Evolutionary conservation across 1,140 invertebrate species (phyloP), one percentile per base, ranked within the genome.

Genomic region (Parapsyche elsis): DNA sequence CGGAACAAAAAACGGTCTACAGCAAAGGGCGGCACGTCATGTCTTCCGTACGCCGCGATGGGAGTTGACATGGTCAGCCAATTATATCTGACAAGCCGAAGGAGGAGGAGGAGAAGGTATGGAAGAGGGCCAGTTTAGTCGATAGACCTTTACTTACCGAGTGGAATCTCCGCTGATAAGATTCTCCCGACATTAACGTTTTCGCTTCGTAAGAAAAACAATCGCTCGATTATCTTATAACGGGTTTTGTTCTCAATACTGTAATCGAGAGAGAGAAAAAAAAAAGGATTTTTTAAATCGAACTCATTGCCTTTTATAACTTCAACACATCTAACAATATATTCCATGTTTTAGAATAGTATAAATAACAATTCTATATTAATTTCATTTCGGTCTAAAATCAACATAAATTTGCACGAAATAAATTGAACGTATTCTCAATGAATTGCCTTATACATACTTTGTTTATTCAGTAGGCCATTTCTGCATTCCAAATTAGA

Each of bases 21-120:
- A 86, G 85, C 84, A n/a, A 71, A 80, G 79, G 71, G 75, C 81
- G 81, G 84, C 81, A 86, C 84, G 86, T 86, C 81, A 86, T 81
- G 82, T 78, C 85, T 80, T 76, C 73, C 80, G 70, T 14, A n/a
- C 5, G 24, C 64, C 9, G 21, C 64, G 71, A 73, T 67, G 75
- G 75, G 71, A 80, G 64, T 83, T 86, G 87, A 89, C 88, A 88
- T 88, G 87, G 87, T 88, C 87, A 88, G 87, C 88, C 88, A 89
- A 89, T 89, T 89, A 89, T 88, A 88, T 88, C 85, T 88, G 88
- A 89, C 87, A 87, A 85, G 85, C 82, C 76, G 83, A 64, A 78
- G 78, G 79, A 80, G 76, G 82, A 79, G 74, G 79, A 80, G 76
- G 82, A 79, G 74, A 77, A 80, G 79, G 57, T 49, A 24, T 44